Evolutionary conservation across 2,113 vertebrate genomes (phyloP).

Genomic region (Eulacestoma nigropectus): DNA sequence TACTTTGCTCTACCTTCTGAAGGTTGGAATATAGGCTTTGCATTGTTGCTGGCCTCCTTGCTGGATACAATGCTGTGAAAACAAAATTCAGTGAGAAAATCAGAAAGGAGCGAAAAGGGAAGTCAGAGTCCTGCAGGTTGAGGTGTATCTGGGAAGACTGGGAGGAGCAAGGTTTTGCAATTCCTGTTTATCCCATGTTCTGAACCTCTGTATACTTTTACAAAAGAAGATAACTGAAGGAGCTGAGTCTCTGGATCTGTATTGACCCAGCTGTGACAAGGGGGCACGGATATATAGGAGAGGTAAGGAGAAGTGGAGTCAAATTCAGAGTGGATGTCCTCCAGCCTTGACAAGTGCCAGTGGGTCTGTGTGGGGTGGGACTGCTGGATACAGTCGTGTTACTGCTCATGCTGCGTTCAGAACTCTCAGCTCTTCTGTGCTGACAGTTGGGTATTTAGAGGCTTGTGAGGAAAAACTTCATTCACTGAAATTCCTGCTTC

Average conservation of each 20-base stretch:
- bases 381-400: rapidly evolving
- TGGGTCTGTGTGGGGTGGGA: not conserved
- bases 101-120: not conserved
- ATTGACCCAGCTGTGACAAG: not conserved
- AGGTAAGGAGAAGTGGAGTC: not conserved
- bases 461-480: not conserved
- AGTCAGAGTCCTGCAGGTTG: not conserved
- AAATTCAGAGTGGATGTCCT: rapidly evolving
- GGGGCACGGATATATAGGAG: rapidly evolving
- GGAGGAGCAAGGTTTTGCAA: not conserved
- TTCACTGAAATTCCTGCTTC: slow-evolving; percentile 11
- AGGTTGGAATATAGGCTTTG: not conserved
- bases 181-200: not conserved
- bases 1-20: not conserved
- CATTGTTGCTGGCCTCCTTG: not conserved
- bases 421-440: not conserved
- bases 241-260: not conserved
- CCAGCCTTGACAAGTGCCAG: not conserved
- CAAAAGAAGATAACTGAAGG: not conserved
- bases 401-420: not conserved
- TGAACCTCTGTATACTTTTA: not conserved
- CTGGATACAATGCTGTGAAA: not conserved
- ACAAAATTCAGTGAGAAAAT: not conserved
- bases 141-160: not conserved
- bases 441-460: not conserved